Base-by-base conservation (phyloP, 2,888 invertebrate genomes). In the Camptogramma bilineatum region DNA sequence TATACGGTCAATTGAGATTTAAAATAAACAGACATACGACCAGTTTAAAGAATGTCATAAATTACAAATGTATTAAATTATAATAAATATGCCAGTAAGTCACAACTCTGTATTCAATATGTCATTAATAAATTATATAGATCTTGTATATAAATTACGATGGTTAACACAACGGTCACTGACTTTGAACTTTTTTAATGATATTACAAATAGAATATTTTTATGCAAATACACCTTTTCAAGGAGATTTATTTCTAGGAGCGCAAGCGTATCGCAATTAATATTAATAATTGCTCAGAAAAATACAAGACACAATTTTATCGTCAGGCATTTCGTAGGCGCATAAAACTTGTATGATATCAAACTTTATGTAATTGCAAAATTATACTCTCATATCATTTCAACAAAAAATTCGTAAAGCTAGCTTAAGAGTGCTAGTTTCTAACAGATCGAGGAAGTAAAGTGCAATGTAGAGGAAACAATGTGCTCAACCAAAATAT, bases 251-350 rank as follows among this genome's bases (percentile, higher is more conserved):
- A 57, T 47, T 24, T 34, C 17, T 55, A 34, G 31, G 55, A 64
- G 48, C 55, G 47, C 28, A 44, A 62, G 57, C 57, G 57, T 63
- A 42, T 63, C 52, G 57, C 52, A 52, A 47, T 57, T 63, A 57
- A 57, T 53, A 53, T 52, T 10, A 52, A 57, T 62, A 52, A 62
- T 39, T 53, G n/a, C 10, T 24, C 1, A 31, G 28, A 24, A 21
- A 46, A 57, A 57, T 39, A 39, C 44, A 17, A 52, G 18, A 44
- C 28, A 58, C 44, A 52, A 52, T 52, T 58, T 58, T 16, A 50
- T 51, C 51, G 28, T 17, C 21, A n/a, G 57, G 42, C 18, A 19
- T 51, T 24, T 47, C 31, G 28, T 34, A 39, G 39, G 13, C 39
- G 4, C 13, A 0, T 39, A 13, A 13, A 28, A 28, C 28, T 28